These are phyloP conservation scores for Megalops atlanticus DNA, from an alignment of 2,113 vertebrate species.

Conservation along the genomic window DNA sequence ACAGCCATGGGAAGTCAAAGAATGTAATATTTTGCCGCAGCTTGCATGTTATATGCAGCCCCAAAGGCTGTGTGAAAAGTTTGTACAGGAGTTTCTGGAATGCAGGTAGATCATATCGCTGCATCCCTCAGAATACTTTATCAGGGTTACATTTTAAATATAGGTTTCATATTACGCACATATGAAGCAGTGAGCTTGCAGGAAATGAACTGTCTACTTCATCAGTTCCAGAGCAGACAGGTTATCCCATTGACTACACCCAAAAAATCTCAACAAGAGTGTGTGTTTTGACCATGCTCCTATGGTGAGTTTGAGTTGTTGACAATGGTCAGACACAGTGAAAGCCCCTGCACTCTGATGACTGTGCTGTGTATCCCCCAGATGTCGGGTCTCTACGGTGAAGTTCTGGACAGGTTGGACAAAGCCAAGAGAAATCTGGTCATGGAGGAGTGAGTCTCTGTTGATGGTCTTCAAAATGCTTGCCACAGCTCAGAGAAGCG, in stretches of 20 bases:
- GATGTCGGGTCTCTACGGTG: slow-evolving; percentile 79
- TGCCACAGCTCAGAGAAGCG: too few relatives aligned
- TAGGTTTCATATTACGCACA: neutral
- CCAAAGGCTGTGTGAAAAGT: neutral
- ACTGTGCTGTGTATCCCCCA: slow-evolving; percentile 47
- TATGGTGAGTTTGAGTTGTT: too few relatives aligned
- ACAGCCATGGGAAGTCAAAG: neutral
- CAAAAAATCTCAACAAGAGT: neutral
- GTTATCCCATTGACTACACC: too few relatives aligned
- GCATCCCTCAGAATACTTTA: neutral
- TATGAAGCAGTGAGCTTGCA: too few relatives aligned
- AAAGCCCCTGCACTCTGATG: too few relatives aligned
- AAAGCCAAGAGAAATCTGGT: slow-evolving; percentile 63
- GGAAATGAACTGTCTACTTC: too few relatives aligned
- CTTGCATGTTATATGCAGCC: neutral
- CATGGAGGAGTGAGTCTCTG: slow-evolving; percentile 59
- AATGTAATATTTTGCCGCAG: neutral
- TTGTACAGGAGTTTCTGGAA: neutral
- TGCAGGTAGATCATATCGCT: neutral
- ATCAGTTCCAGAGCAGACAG: too few relatives aligned
- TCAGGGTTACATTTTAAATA: neutral
- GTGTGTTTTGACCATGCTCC: too few relatives aligned
- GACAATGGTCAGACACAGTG: too few relatives aligned
- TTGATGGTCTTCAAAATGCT: neutral
- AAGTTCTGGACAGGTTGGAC: slow-evolving; percentile 78